Conservation (phyloP, 2,888 invertebrate species). For the Azorinus chamasolen region DNA sequence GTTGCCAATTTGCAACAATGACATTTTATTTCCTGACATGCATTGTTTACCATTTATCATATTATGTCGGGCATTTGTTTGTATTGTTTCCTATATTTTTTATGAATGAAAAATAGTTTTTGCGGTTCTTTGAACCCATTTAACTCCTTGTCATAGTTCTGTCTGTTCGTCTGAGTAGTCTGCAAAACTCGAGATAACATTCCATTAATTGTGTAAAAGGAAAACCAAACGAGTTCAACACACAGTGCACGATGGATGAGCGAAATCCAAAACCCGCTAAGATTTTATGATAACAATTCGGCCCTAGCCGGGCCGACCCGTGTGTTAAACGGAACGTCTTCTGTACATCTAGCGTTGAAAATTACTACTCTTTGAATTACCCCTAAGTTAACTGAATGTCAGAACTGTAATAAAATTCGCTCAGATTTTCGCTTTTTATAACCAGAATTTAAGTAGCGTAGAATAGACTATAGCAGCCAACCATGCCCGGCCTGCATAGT, state of each 20-base stretch:
- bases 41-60: neutral
- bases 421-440: slow-evolving; percentile 53
- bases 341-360: slow-evolving; percentile 60
- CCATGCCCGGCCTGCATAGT: slow-evolving; percentile 54
- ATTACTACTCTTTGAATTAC: slow-evolving; percentile 63
- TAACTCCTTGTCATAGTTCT: too few species aligned
- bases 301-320: slow-evolving; percentile 1
- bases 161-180: neutral
- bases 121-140: too few species aligned
- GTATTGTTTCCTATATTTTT: too few species aligned
- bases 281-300: slow-evolving; percentile 57
- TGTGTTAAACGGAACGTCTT: slow-evolving; percentile 7
- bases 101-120: too few species aligned
- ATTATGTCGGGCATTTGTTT: too few species aligned
- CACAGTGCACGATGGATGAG: slow-evolving; percentile 44
- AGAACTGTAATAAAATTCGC: slow-evolving; percentile 55
- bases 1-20: neutral
- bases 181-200: slow-evolving; percentile 45
- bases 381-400: slow-evolving; percentile 49
- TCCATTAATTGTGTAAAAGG: slow-evolving; percentile 44
- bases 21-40: neutral
- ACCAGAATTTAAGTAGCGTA: slow-evolving; percentile 45
- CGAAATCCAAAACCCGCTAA: slow-evolving; percentile 53
- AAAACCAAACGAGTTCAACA: slow-evolving; percentile 35
- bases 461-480: slow-evolving; percentile 66